Base-by-base conservation (phyloP, 2,797 vertebrate genomes). In the Monodelphis domestica region DNA sequence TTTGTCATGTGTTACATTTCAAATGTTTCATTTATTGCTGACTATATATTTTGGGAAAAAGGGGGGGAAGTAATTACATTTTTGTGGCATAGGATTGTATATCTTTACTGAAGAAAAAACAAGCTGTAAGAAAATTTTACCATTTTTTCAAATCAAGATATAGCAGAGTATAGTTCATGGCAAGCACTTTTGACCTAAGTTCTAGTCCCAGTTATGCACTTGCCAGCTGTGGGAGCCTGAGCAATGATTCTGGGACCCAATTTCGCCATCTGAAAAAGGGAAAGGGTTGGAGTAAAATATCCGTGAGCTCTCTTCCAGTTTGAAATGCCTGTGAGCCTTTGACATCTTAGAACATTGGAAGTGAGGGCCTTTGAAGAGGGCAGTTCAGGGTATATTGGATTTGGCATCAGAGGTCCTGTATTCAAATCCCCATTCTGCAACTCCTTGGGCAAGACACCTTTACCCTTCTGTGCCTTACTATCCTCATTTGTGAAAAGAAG, bases 11-110 rank as follows among this genome's bases (percentile, higher is more conserved):
- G 14, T 11, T 87, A 30, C 29, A 52, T 95, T 55, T 91, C 29
- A 30, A 30, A 55, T 94, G 6, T 89, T 94, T 92, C 54, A 93
- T 55, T 38, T 63, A 28, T 90, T 84, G 56, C n/a, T 91, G 53
- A 54, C 5, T 45, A 7, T 54, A 89, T 50, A 53, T 28, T 55
- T 50, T 87, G 3, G 30, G 28, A 59, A 90, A 92, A 53, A 2
- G 28, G 0, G 54, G 78, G 55, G 89, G n/a, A 57, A 92, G 50
- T 84, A 33, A 84, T 53, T 17, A 30, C 0, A 51, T 84, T 50
- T 93, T 15, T 90, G 2, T 54, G 29, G 11, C 2, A 45, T 78
- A 2, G 63, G 78, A 10, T 78, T 45, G n/a, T 78, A 78, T 78
- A 78, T 78, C 17, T 78, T 78, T 45, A 45, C 24, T 78, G 63